These are phyloP conservation scores for Philereme transversata DNA, from an alignment of 2,888 invertebrate species.

Conservation along the genomic window DNA sequence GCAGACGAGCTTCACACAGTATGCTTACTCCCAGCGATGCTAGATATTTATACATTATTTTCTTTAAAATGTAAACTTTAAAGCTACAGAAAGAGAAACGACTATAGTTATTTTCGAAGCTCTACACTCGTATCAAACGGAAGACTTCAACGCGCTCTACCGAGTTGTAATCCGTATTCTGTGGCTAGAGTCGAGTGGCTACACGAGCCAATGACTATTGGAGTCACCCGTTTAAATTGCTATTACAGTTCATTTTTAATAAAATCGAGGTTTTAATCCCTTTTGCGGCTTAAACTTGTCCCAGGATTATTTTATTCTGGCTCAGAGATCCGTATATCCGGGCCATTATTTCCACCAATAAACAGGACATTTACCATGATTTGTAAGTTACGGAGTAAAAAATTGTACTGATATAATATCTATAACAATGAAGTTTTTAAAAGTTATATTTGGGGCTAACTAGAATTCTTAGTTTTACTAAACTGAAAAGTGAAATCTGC, in stretches of 20 bases:
- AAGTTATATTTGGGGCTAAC: not conserved
- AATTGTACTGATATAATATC: too few species aligned
- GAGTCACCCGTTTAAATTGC: slow-evolving; percentile 33
- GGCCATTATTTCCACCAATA: not conserved
- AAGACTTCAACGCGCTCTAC: slow-evolving; percentile 78
- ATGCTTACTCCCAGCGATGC: not conserved
- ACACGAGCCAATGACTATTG: slow-evolving; percentile 36
- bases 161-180: slow-evolving; percentile 34
- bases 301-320: slow-evolving; percentile 21
- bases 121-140: slow-evolving; percentile 54
- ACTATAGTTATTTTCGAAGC: slow-evolving; percentile 40
- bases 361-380: too few species aligned
- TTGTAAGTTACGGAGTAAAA: too few species aligned
- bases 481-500: not conserved
- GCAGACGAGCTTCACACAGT: slow-evolving; percentile 5
- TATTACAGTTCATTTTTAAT: slow-evolving; percentile 33
- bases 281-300: slow-evolving; percentile 19
- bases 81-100: slow-evolving; percentile 1
- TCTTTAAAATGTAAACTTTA: not conserved
- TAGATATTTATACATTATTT: not conserved
- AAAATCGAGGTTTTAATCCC: slow-evolving; percentile 39
- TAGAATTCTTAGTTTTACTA: not conserved
- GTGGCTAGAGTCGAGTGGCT: slow-evolving; percentile 10
- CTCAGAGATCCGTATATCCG: not conserved
- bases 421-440: too few species aligned